Percentiles rank a stretch among this genome's conserved stretches.
phyloP scores from a whole-genome alignment of 1,140 invertebrate genomes.

The Palaemon carinicauda region DNA sequence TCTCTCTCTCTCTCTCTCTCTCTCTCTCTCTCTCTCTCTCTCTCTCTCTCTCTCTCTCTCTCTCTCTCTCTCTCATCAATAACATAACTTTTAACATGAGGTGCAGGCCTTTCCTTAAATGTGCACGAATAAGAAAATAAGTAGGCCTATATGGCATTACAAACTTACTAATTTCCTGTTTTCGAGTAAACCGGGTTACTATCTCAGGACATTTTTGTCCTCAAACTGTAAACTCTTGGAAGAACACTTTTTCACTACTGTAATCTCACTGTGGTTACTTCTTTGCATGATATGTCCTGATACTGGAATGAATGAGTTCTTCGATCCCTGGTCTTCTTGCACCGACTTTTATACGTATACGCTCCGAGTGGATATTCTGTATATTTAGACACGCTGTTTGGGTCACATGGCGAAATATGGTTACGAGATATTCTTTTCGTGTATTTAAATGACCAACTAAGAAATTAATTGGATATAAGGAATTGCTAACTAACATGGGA shows the following conservation, averaged over 20 bases:
- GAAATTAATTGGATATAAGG: too few relatives aligned
- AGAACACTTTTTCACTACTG: too few relatives aligned
- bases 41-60: background rate
- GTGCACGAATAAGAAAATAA: too few relatives aligned
- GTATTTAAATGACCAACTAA: too few relatives aligned
- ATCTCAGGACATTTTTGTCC: constrained; percentile 14
- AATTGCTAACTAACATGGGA: too few relatives aligned
- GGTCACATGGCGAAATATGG: too few relatives aligned
- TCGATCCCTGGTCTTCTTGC: too few relatives aligned
- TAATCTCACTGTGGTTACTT: background rate
- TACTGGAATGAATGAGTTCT: background rate
- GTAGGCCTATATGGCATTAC: too few relatives aligned
- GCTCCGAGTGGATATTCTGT: background rate
- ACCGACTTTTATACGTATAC: background rate
- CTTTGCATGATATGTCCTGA: background rate
- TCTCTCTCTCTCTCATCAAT: background rate
- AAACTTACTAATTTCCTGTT: too few relatives aligned
- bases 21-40: constrained; percentile 18
- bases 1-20: constrained; percentile 16
- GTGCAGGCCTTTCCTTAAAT: background rate
- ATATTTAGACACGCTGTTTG: too few relatives aligned
- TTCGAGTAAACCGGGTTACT: background rate
- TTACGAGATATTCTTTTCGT: too few relatives aligned
- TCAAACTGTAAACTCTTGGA: background rate
- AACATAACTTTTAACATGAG: background rate